Percentiles rank a stretch among this genome's conserved stretches.
These are phyloP conservation scores for Psettodes erumei DNA, from an alignment of 2,113 vertebrate species.

Conservation along the genomic window DNA sequence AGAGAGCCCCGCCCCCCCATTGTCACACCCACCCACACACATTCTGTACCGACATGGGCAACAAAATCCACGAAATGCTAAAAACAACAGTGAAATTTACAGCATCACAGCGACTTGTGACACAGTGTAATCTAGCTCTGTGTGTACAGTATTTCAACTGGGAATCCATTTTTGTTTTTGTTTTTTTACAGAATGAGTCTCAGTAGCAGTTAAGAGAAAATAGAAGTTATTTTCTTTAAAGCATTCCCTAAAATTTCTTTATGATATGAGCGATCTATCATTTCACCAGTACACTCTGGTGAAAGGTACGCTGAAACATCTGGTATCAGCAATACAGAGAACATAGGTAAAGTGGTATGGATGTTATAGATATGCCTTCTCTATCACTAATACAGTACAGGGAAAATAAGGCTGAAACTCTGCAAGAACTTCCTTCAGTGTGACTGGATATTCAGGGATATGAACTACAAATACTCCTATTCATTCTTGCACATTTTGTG, in stretches of 20 bases:
- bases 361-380: neutral
- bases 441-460: neutral
- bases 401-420: neutral
- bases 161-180: neutral
- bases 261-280: neutral
- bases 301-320: neutral
- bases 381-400: neutral
- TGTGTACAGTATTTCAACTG: neutral
- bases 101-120: neutral
- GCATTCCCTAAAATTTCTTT: neutral
- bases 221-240: neutral
- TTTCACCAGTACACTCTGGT: neutral
- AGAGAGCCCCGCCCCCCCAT: neutral
- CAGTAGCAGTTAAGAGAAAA: conserved; percentile 12
- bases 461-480: too few relatives aligned
- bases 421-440: neutral
- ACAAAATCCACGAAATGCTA: neutral
- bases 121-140: neutral
- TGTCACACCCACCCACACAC: neutral
- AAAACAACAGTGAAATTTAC: neutral
- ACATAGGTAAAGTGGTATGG: neutral
- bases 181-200: neutral
- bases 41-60: neutral
- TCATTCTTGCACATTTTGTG: neutral
- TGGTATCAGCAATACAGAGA: neutral